Evolutionary conservation across 2,888 invertebrate species (phyloP).

Genomic region (Strigamia maritima): DNA sequence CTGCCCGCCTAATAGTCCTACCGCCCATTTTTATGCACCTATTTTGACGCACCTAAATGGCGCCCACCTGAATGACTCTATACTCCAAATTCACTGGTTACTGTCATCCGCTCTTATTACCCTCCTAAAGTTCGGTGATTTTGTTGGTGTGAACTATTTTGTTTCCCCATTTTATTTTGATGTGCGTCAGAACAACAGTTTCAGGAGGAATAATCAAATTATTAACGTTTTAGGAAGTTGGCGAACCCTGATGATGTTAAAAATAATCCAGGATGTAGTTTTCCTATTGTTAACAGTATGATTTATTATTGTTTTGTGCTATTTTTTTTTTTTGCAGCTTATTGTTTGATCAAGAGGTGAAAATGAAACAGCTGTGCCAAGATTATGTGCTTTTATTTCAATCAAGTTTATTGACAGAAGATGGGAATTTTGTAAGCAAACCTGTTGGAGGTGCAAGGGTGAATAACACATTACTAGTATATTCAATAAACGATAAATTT

Average conservation of each 20-base stretch:
- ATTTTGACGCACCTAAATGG: no score
- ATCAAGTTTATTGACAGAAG: slow-evolving; percentile 48
- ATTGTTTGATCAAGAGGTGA: slow-evolving; percentile 49
- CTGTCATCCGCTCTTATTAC: no score
- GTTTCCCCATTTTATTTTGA: no score
- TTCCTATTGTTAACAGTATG: not conserved
- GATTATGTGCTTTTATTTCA: slow-evolving; percentile 56
- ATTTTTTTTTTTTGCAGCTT: slow-evolving; percentile 46
- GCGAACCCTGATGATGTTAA: not conserved
- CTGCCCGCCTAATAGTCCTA: no score
- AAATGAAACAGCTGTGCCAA: slow-evolving; percentile 54
- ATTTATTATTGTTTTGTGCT: not conserved
- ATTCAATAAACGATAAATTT: not conserved
- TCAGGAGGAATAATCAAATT: no score
- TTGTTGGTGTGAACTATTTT: no score
- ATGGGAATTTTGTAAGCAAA: not conserved
- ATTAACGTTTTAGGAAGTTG: no score
- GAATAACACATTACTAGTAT: not conserved
- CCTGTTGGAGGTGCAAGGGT: slow-evolving; percentile 16
- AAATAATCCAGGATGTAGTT: not conserved
- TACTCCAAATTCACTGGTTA: no score
- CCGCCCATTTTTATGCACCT: no score
- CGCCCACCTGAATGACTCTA: no score
- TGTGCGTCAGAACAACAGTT: no score
- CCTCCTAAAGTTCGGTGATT: no score